A percentile compares a stretch with the other conserved stretches of the same genome.
Conservation (phyloP, 2,888 invertebrate genomes). For the Dryomyza anilis region DNA sequence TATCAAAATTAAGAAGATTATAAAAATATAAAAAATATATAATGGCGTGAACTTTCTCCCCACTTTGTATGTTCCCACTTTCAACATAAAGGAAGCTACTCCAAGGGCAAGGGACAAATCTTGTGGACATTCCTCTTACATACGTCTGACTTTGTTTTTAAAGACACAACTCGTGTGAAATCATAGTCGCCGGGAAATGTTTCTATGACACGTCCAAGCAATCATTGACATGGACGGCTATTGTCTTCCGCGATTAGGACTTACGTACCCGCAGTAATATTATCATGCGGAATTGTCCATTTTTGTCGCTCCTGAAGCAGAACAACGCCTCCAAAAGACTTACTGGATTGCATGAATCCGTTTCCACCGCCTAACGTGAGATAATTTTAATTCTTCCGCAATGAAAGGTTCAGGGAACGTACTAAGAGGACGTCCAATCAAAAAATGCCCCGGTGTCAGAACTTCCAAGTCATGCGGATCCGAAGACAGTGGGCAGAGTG, state of each 20-base stretch:
- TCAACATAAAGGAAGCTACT: too few species aligned
- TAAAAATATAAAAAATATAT: too few species aligned
- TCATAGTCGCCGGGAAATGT: too few species aligned
- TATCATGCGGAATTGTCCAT: neutral
- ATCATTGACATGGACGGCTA: too few species aligned
- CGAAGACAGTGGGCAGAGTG: neutral
- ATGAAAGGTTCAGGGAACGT: slow-evolving; percentile 13
- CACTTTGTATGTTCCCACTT: too few species aligned
- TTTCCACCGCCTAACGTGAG: neutral
- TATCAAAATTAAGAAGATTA: too few species aligned
- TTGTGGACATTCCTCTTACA: too few species aligned
- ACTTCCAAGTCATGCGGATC: neutral
- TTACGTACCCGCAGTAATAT: neutral
- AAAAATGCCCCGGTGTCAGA: slow-evolving; percentile 2
- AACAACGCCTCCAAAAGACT: neutral
- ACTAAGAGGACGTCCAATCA: neutral
- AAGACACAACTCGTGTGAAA: too few species aligned
- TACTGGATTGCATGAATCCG: neutral
- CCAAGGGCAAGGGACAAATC: too few species aligned
- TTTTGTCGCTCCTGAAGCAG: neutral
- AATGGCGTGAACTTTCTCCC: too few species aligned
- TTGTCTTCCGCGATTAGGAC: neutral
- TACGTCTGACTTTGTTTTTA: too few species aligned
- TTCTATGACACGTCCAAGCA: too few species aligned
- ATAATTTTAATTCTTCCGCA: neutral